phyloP scores from a whole-genome alignment of 2,113 vertebrate genomes.

The Pseudopipra pipra region DNA sequence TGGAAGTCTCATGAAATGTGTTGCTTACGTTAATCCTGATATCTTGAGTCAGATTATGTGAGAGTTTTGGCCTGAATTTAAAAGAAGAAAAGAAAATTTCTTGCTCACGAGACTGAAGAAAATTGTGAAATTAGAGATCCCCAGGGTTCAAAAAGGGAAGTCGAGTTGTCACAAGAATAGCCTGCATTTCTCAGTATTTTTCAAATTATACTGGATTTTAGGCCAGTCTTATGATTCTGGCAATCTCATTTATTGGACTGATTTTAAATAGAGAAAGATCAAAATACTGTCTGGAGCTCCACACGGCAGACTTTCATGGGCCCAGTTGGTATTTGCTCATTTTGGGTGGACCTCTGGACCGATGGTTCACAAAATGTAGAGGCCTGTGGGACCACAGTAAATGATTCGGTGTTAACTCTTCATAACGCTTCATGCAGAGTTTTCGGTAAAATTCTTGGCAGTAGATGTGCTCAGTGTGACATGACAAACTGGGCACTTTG shows the following conservation, averaged over 20 bases:
- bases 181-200: background rate
- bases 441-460: background rate
- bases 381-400: background rate
- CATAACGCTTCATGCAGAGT: background rate
- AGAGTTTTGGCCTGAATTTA: background rate
- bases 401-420: background rate
- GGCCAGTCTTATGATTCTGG: background rate
- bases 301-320: background rate
- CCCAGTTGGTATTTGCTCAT: background rate
- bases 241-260: background rate
- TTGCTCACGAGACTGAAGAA: background rate
- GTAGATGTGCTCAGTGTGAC: background rate
- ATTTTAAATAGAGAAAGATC: background rate
- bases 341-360: background rate
- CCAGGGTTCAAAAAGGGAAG: background rate
- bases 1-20: background rate
- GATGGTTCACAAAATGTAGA: background rate
- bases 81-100: background rate
- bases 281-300: background rate
- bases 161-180: background rate
- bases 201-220: background rate
- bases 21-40: background rate
- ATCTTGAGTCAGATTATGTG: background rate
- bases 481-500: background rate
- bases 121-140: background rate